Percentiles rank a stretch among this genome's conserved stretches.
phyloP scores from a whole-genome alignment of 1,140 invertebrate genomes.

The Prorops nasuta region DNA sequence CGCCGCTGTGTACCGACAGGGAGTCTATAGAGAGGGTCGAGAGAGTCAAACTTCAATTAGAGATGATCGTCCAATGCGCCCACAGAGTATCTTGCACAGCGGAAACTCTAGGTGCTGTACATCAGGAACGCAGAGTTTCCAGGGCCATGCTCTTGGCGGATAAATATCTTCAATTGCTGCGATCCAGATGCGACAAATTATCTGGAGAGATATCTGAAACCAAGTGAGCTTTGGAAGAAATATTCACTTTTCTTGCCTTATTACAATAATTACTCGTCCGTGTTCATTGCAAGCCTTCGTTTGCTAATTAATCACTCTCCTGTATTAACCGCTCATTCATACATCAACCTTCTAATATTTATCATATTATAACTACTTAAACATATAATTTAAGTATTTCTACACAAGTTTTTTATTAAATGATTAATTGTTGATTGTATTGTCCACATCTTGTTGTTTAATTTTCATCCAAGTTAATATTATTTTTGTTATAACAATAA shows the following conservation, averaged over 20 bases:
- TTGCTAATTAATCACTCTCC: background rate
- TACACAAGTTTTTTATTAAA: too few species aligned
- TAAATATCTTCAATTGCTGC: constrained; percentile 43
- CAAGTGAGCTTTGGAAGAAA: constrained; percentile 40
- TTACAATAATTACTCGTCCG: too few species aligned
- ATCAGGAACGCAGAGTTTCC: constrained; percentile 47
- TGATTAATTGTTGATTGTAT: too few species aligned
- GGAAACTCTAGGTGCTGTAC: constrained; percentile 49
- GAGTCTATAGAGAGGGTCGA: constrained; percentile 50
- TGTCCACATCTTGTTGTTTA: too few species aligned
- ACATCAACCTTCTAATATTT: too few species aligned
- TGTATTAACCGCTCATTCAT: too few species aligned
- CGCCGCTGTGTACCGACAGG: constrained; percentile 46
- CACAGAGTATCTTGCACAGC: constrained; percentile 46
- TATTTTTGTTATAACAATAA: too few species aligned
- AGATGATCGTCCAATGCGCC: constrained; percentile 46
- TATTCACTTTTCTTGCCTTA: background rate
- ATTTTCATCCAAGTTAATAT: too few species aligned
- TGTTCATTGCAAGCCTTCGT: too few species aligned
- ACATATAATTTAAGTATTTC: too few species aligned
- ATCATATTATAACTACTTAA: too few species aligned
- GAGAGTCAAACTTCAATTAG: constrained; percentile 40
- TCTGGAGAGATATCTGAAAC: constrained; percentile 43
- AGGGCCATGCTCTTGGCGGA: constrained; percentile 43
- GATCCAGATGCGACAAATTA: constrained; percentile 44